Evolutionary conservation across 2,797 vertebrate species (phyloP).

Genomic region (Mastacembelus armatus): DNA sequence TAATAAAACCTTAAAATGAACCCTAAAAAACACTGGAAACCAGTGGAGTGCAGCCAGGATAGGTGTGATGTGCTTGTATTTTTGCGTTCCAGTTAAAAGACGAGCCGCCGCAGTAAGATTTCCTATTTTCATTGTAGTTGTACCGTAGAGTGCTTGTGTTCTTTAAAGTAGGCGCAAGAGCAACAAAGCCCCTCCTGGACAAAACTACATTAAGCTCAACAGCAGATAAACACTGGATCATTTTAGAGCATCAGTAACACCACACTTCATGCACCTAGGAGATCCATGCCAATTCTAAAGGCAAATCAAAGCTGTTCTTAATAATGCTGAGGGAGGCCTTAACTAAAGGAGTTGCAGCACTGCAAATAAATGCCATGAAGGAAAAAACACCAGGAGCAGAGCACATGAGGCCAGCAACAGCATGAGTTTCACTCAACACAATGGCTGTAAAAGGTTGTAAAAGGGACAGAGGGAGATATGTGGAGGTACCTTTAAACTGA

Average conservation of each 20-base stretch:
- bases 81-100: too few species aligned
- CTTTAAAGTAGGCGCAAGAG: neutral
- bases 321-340: constrained; percentile 9
- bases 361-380: constrained; percentile 27
- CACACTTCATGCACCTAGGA: constrained; percentile 33
- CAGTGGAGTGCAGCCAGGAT: too few species aligned
- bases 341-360: constrained; percentile 19
- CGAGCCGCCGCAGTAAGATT: too few species aligned
- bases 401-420: constrained; percentile 36
- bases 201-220: neutral
- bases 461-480: constrained; percentile 35
- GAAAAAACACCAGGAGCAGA: constrained; percentile 29
- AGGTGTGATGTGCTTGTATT: too few species aligned
- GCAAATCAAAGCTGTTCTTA: constrained; percentile 16
- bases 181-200: neutral
- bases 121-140: too few species aligned
- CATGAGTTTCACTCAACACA: constrained; percentile 14
- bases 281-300: constrained; percentile 35
- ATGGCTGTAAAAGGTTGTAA: constrained; percentile 12
- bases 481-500: constrained; percentile 87
- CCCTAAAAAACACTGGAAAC: too few species aligned
- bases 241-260: constrained; percentile 1
- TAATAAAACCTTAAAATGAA: too few species aligned
- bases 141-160: constrained; percentile 12
- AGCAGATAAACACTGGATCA: neutral